These are phyloP conservation scores for Ceyx cyanopectus DNA, from an alignment of 2,113 vertebrate species.

Conservation along the genomic window DNA sequence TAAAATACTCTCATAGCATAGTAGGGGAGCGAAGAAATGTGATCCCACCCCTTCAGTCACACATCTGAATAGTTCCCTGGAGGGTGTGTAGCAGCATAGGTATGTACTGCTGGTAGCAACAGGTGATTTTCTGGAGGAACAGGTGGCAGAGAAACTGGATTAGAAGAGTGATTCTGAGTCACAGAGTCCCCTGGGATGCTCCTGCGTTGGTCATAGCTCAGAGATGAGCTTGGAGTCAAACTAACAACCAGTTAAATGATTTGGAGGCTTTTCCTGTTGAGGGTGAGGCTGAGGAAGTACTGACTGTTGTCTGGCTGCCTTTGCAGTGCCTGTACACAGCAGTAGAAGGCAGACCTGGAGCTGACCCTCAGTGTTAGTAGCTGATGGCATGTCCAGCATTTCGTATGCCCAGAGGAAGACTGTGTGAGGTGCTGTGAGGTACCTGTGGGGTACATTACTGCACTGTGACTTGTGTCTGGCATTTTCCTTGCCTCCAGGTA, in stretches of 20 bases:
- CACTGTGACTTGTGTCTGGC: background rate
- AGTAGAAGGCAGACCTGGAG: background rate
- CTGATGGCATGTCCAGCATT: background rate
- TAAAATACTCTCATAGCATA: background rate
- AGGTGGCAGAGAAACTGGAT: background rate
- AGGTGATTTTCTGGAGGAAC: background rate
- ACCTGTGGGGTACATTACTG: background rate
- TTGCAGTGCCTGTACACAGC: background rate
- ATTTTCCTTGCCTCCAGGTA: background rate
- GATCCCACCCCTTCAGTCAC: background rate
- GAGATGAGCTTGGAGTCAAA: background rate
- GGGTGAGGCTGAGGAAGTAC: background rate
- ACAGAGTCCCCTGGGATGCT: background rate
- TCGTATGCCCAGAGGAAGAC: background rate
- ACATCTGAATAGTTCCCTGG: background rate
- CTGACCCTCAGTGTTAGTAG: background rate
- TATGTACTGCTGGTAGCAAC: constrained; percentile 15
- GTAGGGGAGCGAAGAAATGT: background rate
- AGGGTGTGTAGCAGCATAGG: background rate
- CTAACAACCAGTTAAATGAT: background rate
- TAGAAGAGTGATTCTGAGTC: background rate
- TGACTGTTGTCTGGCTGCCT: background rate
- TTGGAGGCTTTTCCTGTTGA: background rate
- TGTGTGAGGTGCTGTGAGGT: background rate
- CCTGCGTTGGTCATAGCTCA: background rate